Percentiles rank a stretch among this genome's conserved stretches.
These are phyloP conservation scores for Dastarcus helophoroides DNA, from an alignment of 2,888 invertebrate genomes.

Conservation along the genomic window DNA sequence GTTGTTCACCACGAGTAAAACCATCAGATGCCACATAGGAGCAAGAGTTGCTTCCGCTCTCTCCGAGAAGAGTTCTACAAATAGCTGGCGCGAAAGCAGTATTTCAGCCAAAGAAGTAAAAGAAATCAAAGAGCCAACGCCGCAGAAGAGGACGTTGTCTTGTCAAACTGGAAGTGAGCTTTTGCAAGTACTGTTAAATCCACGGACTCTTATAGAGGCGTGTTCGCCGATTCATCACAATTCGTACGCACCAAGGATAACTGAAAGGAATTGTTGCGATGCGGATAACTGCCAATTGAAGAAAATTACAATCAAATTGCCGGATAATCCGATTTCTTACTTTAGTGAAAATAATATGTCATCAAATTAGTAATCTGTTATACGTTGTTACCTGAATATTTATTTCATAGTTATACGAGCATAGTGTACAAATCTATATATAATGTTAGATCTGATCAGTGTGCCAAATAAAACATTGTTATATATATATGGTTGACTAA, in stretches of 20 bases:
- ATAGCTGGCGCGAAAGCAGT: conserved; percentile 27
- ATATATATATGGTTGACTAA: too few species aligned
- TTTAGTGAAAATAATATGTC: too few species aligned
- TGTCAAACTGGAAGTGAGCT: conserved; percentile 37
- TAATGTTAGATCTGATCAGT: too few species aligned
- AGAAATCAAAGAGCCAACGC: conserved; percentile 9
- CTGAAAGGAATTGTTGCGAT: conserved; percentile 30
- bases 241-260: conserved; percentile 23
- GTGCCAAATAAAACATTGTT: too few species aligned
- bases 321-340: conserved; percentile 21
- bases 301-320: conserved; percentile 35
- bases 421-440: too few species aligned
- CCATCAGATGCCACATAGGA: conserved; percentile 58
- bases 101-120: conserved; percentile 14
- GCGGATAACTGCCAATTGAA: conserved; percentile 35
- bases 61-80: conserved; percentile 32
- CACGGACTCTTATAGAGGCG: conserved; percentile 22
- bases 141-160: conserved; percentile 32
- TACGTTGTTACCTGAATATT: too few species aligned
- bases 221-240: conserved; percentile 16
- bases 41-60: conserved; percentile 38
- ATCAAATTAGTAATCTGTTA: too few species aligned
- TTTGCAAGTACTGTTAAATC: conserved; percentile 29
- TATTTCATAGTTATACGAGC: too few species aligned
- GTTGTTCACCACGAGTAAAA: conserved; percentile 61